Evolutionary conservation across 1,140 invertebrate genomes (phyloP), one percentile per base, ranked within the genome.

Genomic region (Leptinotarsa lineolata): DNA sequence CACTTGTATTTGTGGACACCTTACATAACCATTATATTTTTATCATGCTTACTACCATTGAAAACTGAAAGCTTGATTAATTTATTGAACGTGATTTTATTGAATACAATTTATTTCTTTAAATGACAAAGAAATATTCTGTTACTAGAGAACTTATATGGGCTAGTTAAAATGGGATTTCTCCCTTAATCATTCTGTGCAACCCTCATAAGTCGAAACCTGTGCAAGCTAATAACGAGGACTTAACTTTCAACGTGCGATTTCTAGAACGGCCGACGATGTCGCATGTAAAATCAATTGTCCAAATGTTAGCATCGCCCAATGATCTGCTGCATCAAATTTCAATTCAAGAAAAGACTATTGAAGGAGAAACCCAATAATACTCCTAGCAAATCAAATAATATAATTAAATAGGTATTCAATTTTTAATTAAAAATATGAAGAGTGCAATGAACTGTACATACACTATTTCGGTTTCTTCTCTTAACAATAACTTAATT

Each of bases 401-500:
- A 39, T 39, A 39, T 39, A 39, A 39, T 39, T 39, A 39, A 39
- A 39, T 54, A 15, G n/a, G n/a, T 54, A 54, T 54, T 54, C 48
- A 54, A 54, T 67, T 39, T 67, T 46, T 24, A 67, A 24, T 67
- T 44, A 46, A 67, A 67, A 67, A 67, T 67, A 45, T 67, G 65
- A 67, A 39, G 44, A 67, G 24, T 67, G 65, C 44, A 45, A 24
- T 67, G 13, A 67, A 67, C 65, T 67, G 65, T 67, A 67, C 65
- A 67, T 46, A 67, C 44, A 67, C 44, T 46, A n/a, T 22, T 64
- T 64, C 48, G 12, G 15, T 20, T 64, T 21, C 61, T 22, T 22
- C 24, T 30, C 61, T 64, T 30, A 68, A 68, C 66, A 68, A 68
- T 70, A 60, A 70, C 54, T 70, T 70, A 59, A 16, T 70, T 60